These are phyloP conservation scores for Dolichotis patagonum DNA, from an alignment of 2,113 vertebrate species.

Conservation along the genomic window DNA sequence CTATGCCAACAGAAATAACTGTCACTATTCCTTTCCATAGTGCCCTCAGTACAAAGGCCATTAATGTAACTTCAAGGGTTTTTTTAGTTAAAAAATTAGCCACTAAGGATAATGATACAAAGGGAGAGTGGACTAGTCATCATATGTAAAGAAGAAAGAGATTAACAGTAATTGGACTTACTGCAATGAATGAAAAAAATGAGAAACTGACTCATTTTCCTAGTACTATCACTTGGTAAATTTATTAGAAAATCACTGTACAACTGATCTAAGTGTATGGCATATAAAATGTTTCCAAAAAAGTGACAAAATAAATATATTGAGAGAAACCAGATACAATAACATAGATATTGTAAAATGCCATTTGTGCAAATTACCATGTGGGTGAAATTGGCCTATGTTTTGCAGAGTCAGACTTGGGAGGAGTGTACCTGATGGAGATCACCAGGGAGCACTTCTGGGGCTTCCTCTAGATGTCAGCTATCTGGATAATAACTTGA, in stretches of 20 bases:
- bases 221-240: neutral
- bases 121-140: neutral
- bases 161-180: neutral
- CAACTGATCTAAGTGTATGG: neutral
- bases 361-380: neutral
- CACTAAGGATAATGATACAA: neutral
- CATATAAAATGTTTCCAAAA: neutral
- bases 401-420: neutral
- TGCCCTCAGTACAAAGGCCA: neutral
- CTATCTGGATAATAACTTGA: neutral
- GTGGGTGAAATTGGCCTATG: neutral
- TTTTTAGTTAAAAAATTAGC: neutral
- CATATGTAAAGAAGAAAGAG: accelerated
- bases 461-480: neutral
- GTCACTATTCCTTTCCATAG: neutral
- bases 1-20: conserved; percentile 38
- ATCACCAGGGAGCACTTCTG: neutral
- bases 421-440: neutral
- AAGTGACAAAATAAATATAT: neutral
- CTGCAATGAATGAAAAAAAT: neutral
- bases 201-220: neutral
- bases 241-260: neutral
- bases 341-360: neutral
- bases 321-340: neutral
- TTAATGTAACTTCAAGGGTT: neutral